Conservation (phyloP, 2,113 vertebrate species). For the Leiothrix lutea region DNA sequence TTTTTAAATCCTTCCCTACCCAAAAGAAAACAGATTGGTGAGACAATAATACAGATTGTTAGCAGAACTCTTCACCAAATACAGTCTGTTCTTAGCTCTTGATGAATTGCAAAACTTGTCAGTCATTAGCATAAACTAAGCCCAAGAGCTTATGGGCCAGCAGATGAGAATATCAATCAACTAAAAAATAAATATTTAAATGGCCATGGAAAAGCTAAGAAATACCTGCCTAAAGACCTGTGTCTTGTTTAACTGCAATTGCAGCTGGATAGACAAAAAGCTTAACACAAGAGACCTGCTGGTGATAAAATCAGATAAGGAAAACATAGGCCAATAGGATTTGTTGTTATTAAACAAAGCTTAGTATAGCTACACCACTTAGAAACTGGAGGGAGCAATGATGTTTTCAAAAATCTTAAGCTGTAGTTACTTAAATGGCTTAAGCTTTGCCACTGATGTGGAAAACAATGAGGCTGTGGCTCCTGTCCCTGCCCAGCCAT, state of each 20-base stretch:
- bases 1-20: neutral
- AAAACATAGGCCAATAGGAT: neutral
- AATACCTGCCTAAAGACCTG: neutral
- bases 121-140: constrained; percentile 39
- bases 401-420: neutral
- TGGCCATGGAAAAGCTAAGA: neutral
- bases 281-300: neutral
- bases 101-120: constrained; percentile 32
- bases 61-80: constrained; percentile 24
- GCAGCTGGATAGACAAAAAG: neutral
- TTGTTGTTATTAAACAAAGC: neutral
- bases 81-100: constrained; percentile 21
- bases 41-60: neutral
- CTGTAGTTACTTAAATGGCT: neutral
- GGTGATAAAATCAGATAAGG: neutral
- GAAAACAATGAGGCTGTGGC: neutral
- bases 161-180: constrained; percentile 30
- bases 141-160: neutral
- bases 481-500: neutral
- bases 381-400: neutral
- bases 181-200: constrained; percentile 20
- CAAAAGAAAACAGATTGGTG: neutral
- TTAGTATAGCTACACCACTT: neutral
- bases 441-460: neutral
- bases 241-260: neutral